A percentile compares a stretch with the other conserved stretches of the same genome.
Conservation (phyloP, 2,888 invertebrate genomes). For the Phragmatobia fuliginosa region DNA sequence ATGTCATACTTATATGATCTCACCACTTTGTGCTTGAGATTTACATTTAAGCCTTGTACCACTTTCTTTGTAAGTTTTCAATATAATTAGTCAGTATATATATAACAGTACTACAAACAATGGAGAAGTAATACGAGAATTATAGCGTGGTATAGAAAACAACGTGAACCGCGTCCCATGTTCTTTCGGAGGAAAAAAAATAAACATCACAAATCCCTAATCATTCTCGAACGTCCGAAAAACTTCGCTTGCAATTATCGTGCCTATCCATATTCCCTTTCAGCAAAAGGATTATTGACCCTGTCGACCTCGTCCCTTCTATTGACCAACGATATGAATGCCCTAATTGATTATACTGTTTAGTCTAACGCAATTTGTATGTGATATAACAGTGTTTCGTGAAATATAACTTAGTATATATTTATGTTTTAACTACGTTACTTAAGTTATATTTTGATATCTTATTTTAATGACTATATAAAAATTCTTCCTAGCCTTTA, state of each 20-base stretch:
- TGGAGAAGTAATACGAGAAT: neutral
- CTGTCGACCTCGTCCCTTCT: constrained; percentile 15
- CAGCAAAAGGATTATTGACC: constrained; percentile 29
- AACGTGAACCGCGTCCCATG: neutral
- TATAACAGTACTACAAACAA: neutral
- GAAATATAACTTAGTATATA: neutral
- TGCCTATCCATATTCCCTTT: constrained; percentile 25
- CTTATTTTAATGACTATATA: too few species aligned
- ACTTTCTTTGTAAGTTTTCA: neutral
- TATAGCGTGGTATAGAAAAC: neutral
- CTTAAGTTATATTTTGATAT: too few species aligned
- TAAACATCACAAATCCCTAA: constrained; percentile 7
- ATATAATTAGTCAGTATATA: neutral
- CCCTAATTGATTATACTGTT: constrained; percentile 38
- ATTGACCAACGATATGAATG: constrained; percentile 36
- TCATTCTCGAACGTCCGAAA: constrained; percentile 15
- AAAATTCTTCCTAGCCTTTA: too few species aligned
- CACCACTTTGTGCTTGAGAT: neutral
- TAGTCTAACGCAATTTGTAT: constrained; percentile 33
- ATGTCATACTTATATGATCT: neutral
- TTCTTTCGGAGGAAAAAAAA: neutral
- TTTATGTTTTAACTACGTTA: neutral
- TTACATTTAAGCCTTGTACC: neutral
- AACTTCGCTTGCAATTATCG: constrained; percentile 33
- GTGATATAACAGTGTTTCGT: neutral